A percentile compares a stretch with the other conserved stretches of the same genome.
phyloP scores from a whole-genome alignment of 2,797 vertebrate genomes.

The Ctenochaetus hawaiiensis region DNA sequence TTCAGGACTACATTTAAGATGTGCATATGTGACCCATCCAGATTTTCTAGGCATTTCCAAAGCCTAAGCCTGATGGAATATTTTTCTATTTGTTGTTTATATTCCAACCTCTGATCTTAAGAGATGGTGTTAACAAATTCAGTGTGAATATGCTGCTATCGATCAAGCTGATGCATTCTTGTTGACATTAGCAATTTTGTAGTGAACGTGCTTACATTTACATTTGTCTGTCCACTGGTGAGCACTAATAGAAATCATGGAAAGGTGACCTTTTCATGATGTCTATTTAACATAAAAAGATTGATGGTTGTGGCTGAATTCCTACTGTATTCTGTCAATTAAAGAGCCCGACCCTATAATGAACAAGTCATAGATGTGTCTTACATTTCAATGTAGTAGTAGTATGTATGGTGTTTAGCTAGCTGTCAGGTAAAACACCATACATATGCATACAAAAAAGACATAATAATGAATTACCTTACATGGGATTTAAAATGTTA shows the following conservation, averaged over 20 bases:
- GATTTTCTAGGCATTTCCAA: slow-evolving; percentile 12
- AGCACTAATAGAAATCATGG: slow-evolving; percentile 1
- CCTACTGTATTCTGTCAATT: not conserved
- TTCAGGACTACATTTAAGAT: not conserved
- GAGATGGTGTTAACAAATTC: not conserved
- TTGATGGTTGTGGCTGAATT: slow-evolving; percentile 16
- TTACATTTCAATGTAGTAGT: slow-evolving; percentile 1
- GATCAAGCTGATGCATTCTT: slow-evolving; percentile 38
- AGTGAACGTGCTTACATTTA: slow-evolving; percentile 8
- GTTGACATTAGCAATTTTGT: slow-evolving; percentile 37
- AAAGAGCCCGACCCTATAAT: not conserved
- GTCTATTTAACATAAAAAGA: slow-evolving; percentile 3
- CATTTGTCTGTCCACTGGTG: slow-evolving; percentile 14
- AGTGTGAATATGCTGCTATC: slow-evolving; percentile 3
- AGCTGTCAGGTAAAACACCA: not conserved
- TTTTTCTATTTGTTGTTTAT: slow-evolving; percentile 26
- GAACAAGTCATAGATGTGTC: not conserved
- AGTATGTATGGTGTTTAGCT: not conserved
- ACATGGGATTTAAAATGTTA: not conserved
- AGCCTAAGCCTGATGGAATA: slow-evolving; percentile 1
- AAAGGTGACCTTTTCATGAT: slow-evolving; percentile 22
- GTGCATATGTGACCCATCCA: not conserved
- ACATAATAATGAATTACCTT: not conserved
- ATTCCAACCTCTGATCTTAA: not conserved
- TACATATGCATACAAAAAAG: not conserved